phyloP scores from a whole-genome alignment of 2,888 invertebrate species.

The Teleogryllus oceanicus region DNA sequence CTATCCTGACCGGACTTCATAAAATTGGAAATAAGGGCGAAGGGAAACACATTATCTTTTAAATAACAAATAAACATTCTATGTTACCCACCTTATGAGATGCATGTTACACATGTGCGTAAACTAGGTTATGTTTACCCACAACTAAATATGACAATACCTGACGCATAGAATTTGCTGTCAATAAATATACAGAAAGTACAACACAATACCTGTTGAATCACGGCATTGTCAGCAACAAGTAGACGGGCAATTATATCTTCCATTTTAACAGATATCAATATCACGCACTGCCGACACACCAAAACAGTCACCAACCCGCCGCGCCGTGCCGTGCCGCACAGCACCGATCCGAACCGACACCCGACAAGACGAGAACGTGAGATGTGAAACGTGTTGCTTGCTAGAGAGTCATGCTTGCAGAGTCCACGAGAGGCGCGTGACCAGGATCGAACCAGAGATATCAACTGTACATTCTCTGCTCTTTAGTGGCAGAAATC shows the following conservation, averaged over 20 bases:
- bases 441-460: no score
- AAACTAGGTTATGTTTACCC: constrained; percentile 24
- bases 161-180: not conserved
- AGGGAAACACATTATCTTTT: no score
- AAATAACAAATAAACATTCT: not conserved
- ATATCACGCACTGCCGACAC: not conserved
- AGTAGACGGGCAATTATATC: constrained; percentile 59
- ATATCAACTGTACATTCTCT: no score
- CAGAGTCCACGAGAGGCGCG: no score
- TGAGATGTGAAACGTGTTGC: no score
- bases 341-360: no score
- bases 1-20: no score
- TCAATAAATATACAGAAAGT: not conserved
- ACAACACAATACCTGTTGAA: constrained; percentile 54
- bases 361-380: no score
- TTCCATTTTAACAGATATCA: constrained; percentile 50
- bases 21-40: no score
- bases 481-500: no score
- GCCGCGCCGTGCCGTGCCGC: no score
- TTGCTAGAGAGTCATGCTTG: no score
- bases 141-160: constrained; percentile 18
- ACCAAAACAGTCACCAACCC: not conserved
- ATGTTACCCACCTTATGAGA: not conserved
- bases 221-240: constrained; percentile 56
- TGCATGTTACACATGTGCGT: not conserved